A percentile compares a stretch with the other conserved stretches of the same genome.
Conservation (phyloP, 2,113 vertebrate genomes). For the Leptosomus discolor region DNA sequence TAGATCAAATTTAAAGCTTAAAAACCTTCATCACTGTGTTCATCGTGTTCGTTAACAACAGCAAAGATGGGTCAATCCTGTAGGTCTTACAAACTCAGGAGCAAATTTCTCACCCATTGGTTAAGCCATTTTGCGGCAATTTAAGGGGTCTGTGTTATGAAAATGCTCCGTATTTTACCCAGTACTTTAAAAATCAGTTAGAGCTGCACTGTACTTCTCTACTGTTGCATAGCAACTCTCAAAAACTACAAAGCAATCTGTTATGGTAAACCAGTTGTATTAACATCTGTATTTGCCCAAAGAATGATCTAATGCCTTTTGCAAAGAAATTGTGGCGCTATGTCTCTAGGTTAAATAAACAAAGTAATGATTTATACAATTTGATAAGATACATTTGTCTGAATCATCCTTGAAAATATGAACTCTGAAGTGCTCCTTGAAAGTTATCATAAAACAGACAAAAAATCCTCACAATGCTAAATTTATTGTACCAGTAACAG, state of each 20-base stretch:
- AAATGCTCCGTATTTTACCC: neutral
- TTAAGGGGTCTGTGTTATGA: neutral
- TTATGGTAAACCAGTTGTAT: slow-evolving; percentile 69
- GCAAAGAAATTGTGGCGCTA: slow-evolving; percentile 33
- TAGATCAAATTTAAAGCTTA: neutral
- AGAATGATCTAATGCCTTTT: slow-evolving; percentile 64
- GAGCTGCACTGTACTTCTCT: slow-evolving; percentile 2
- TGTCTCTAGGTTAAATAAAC: slow-evolving; percentile 42
- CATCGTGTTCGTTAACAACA: neutral
- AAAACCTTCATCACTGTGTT: neutral
- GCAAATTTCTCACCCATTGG: neutral
- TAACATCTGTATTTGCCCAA: slow-evolving; percentile 75
- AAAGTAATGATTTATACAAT: slow-evolving; percentile 67
- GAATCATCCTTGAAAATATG: slow-evolving; percentile 63
- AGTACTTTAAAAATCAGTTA: slow-evolving; percentile 35
- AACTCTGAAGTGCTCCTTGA: slow-evolving; percentile 67
- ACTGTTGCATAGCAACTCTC: slow-evolving; percentile 75
- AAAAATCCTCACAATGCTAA: slow-evolving; percentile 55
- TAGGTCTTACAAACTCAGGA: slow-evolving; percentile 1
- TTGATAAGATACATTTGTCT: slow-evolving; percentile 52
- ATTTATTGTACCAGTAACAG: slow-evolving; percentile 72
- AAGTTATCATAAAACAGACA: slow-evolving; percentile 70
- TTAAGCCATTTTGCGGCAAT: neutral
- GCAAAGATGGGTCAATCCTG: neutral
- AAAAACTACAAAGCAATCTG: slow-evolving; percentile 71